A percentile compares a stretch with the other conserved stretches of the same genome.
These are phyloP conservation scores for Barnardius zonarius DNA, from an alignment of 2,113 vertebrate genomes.

Conservation along the genomic window DNA sequence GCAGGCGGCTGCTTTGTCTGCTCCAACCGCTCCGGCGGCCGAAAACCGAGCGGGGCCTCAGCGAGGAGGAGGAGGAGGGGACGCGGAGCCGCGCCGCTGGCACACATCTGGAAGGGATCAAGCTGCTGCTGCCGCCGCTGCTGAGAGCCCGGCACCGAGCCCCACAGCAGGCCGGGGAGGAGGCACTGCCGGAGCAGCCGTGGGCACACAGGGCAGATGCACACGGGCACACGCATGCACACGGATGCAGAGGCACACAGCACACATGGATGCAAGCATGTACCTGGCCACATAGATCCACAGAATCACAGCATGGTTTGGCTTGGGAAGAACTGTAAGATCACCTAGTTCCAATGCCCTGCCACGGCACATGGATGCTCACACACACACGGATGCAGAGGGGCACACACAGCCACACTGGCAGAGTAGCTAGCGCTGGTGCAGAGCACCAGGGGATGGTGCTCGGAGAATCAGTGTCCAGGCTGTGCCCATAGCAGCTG, in stretches of 20 bases:
- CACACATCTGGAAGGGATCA: constrained; percentile 41
- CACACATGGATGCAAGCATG: too few species aligned
- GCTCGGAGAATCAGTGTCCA: fast-evolving
- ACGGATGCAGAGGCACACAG: neutral
- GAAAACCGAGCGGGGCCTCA: neutral
- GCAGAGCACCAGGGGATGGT: neutral
- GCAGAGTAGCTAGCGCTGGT: neutral
- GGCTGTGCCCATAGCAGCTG: neutral
- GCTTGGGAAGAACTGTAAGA: neutral
- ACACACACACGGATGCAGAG: neutral
- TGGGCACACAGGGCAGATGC: neutral
- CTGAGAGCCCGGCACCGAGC: neutral
- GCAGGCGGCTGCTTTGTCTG: constrained; percentile 48
- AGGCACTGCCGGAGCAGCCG: neutral
- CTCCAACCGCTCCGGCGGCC: neutral
- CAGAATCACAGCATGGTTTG: neutral
- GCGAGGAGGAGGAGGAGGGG: neutral
- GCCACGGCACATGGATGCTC: fast-evolving
- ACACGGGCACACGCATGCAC: neutral
- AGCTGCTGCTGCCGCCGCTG: neutral
- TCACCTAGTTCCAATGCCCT: neutral
- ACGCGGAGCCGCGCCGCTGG: neutral
- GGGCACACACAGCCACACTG: fast-evolving
- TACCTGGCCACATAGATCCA: neutral
- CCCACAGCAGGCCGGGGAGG: neutral